Conservation (phyloP, 1,140 invertebrate genomes). For the Eufriesea mexicana region DNA sequence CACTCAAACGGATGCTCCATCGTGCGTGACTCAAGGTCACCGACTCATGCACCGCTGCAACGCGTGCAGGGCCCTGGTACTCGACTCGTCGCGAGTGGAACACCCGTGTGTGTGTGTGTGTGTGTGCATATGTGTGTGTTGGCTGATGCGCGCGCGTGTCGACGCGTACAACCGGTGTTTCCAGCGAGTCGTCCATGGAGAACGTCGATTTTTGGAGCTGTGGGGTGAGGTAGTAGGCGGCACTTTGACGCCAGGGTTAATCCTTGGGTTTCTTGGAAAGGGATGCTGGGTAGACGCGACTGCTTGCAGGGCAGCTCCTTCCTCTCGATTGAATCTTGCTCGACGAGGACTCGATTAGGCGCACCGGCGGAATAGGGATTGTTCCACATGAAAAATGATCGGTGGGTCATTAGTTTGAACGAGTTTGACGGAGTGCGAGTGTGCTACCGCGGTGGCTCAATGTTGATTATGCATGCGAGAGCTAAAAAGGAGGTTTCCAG, state of each 20-base stretch:
- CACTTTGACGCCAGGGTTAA: background rate
- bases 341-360: background rate
- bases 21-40: constrained; percentile 79
- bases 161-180: constrained; percentile 21
- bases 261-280: background rate
- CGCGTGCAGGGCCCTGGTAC: background rate
- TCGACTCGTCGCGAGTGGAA: constrained; percentile 19
- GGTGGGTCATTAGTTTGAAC: background rate
- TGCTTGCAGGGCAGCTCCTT: background rate
- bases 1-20: constrained; percentile 60
- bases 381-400: background rate
- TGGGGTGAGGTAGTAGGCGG: background rate
- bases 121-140: background rate
- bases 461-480: background rate
- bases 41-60: constrained; percentile 64
- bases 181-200: background rate
- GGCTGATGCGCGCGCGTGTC: background rate
- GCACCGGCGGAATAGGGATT: background rate
- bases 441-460: background rate
- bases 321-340: background rate
- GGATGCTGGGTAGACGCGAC: background rate
- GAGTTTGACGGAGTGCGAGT: background rate
- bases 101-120: no score
- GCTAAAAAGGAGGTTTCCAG: background rate
- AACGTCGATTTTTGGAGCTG: constrained; percentile 1